Evolutionary conservation across 2,797 vertebrate species (phyloP).

Genomic region (Mallotus villosus): DNA sequence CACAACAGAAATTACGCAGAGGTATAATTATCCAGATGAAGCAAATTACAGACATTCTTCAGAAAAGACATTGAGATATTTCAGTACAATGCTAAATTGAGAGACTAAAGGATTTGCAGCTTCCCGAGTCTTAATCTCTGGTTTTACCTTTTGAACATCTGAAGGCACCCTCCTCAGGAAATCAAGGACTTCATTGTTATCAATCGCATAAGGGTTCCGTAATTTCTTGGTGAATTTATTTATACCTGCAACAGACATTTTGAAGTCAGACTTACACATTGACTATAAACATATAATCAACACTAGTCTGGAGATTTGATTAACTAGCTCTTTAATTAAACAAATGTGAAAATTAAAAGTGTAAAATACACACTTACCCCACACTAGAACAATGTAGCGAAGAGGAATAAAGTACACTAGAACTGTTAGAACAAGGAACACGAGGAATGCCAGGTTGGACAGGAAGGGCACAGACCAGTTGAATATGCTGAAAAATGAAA

Average conservation of each 20-base stretch:
- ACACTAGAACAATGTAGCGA: constrained; percentile 90
- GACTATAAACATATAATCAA: constrained; percentile 65
- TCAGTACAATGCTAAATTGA: constrained; percentile 52
- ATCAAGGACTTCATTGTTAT: constrained; percentile 95
- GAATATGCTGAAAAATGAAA: constrained; percentile 80
- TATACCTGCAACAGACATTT: constrained; percentile 80
- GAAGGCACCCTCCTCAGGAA: constrained; percentile 97
- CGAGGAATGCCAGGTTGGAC: constrained; percentile 83
- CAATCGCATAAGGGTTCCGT: constrained; percentile 92
- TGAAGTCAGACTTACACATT: constrained; percentile 25
- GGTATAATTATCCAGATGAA: constrained; percentile 67
- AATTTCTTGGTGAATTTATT: constrained; percentile 99
- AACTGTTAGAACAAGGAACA: constrained; percentile 77
- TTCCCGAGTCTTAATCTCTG: constrained; percentile 66
- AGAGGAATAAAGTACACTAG: constrained; percentile 85
- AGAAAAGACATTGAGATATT: constrained; percentile 67
- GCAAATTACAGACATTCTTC: constrained; percentile 69
- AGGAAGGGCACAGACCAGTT: constrained; percentile 98
- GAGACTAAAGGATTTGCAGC: constrained; percentile 62
- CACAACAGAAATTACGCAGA: constrained; percentile 68
- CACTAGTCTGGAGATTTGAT: constrained; percentile 51
- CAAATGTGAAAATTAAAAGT: constrained; percentile 51
- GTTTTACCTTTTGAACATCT: constrained; percentile 94
- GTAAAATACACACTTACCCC: constrained; percentile 83
- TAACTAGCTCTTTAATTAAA: constrained; percentile 59